Percentiles rank a stretch among this genome's conserved stretches.
phyloP scores from a whole-genome alignment of 2,888 invertebrate genomes.

The Furcula furcula region DNA sequence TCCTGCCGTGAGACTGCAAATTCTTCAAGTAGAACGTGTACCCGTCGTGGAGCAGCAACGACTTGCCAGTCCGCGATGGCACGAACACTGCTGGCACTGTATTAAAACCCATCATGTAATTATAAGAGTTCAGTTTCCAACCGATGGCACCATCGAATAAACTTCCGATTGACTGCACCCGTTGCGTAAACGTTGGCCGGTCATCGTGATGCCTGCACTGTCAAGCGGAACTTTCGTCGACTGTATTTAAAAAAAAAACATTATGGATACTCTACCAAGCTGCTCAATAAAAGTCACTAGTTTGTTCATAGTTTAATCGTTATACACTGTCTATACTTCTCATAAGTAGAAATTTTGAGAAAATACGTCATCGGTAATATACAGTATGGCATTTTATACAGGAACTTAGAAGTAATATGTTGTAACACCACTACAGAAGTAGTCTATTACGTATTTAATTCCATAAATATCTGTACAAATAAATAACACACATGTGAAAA shows the following conservation, averaged over 20 bases:
- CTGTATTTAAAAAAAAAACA: conserved; percentile 1
- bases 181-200: conserved; percentile 11
- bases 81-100: conserved; percentile 74
- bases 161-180: conserved; percentile 17
- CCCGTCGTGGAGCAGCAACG: conserved; percentile 69
- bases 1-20: conserved; percentile 70
- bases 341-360: not conserved
- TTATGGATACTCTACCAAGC: conserved; percentile 7
- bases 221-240: conserved; percentile 11
- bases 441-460: too few species aligned
- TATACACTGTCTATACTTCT: conserved; percentile 11
- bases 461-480: too few species aligned
- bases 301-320: conserved; percentile 22
- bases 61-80: conserved; percentile 77
- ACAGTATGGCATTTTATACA: not conserved
- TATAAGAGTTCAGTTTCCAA: conserved; percentile 32
- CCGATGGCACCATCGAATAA: conserved; percentile 14
- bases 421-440: too few species aligned
- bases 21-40: conserved; percentile 78
- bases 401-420: too few species aligned
- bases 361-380: not conserved
- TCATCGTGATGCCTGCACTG: conserved; percentile 13
- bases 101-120: conserved; percentile 36
- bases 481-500: too few species aligned
- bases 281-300: conserved; percentile 17